Conservation (phyloP, 2,888 invertebrate genomes). For the Spodoptera littoralis region DNA sequence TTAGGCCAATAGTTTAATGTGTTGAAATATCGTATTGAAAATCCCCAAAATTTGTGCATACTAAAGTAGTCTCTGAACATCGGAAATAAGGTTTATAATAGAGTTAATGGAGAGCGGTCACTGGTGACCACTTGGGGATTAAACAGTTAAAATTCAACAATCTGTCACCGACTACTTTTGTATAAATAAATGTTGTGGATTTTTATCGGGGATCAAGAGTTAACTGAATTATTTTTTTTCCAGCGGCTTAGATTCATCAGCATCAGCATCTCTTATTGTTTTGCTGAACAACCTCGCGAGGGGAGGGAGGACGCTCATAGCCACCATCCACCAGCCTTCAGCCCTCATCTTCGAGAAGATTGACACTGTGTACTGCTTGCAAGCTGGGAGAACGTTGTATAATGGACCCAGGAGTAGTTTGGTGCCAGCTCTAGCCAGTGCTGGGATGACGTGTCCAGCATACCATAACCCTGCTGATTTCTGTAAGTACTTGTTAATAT, state of each 20-base stretch:
- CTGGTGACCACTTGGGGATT: too few relatives aligned
- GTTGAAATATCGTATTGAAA: too few relatives aligned
- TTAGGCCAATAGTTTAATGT: too few relatives aligned
- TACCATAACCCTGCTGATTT: conserved; percentile 99
- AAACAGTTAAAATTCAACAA: too few relatives aligned
- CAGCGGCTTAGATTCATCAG: conserved; percentile 96
- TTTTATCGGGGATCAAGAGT: too few relatives aligned
- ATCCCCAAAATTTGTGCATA: too few relatives aligned
- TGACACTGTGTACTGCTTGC: conserved; percentile 95
- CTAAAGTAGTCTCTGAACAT: too few relatives aligned
- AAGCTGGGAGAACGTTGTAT: conserved; percentile 95
- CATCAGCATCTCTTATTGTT: conserved; percentile 94
- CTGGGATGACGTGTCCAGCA: conserved; percentile 94
- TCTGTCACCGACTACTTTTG: too few relatives aligned
- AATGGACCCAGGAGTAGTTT: conserved; percentile 93
- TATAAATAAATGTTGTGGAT: too few relatives aligned
- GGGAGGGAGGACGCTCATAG: conserved; percentile 96
- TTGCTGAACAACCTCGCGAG: conserved; percentile 94
- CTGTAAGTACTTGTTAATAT: conserved; percentile 89
- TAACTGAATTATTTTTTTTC: not conserved
- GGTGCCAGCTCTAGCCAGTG: conserved; percentile 93
- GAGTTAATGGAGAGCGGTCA: too few relatives aligned
- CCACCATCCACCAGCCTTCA: conserved; percentile 98
- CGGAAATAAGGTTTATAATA: too few relatives aligned
- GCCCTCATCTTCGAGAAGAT: conserved; percentile 97